These are phyloP conservation scores for Myripristis jacobus DNA, from an alignment of 2,797 vertebrate species.

Conservation along the genomic window DNA sequence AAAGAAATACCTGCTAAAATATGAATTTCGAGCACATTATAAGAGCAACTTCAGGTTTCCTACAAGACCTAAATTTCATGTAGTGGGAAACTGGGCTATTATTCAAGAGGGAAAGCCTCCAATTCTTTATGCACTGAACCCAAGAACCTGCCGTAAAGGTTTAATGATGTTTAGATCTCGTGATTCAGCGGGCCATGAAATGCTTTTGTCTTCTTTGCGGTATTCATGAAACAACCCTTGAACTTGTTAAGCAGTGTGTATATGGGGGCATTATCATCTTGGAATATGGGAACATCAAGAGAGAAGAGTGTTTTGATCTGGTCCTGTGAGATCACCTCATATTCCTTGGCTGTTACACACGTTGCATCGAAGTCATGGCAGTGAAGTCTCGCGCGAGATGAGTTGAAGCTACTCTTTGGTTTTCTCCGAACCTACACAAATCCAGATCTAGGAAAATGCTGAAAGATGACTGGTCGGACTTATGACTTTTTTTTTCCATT, in stretches of 20 bases:
- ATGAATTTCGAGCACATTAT: no score
- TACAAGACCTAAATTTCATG: constrained; percentile 2
- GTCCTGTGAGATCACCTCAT: constrained; percentile 43
- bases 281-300: constrained; percentile 48
- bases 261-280: constrained; percentile 42
- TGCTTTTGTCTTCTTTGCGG: constrained; percentile 13
- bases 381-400: constrained; percentile 56
- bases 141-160: constrained; percentile 7
- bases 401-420: constrained; percentile 51
- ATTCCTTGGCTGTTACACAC: constrained; percentile 51
- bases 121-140: not conserved
- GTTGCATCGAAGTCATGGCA: constrained; percentile 59
- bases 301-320: constrained; percentile 49
- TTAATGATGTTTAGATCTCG: constrained; percentile 17
- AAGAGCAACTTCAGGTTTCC: no score
- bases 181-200: constrained; percentile 1
- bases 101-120: not conserved
- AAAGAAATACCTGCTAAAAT: no score
- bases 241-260: constrained; percentile 37
- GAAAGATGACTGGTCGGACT: constrained; percentile 21
- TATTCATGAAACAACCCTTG: constrained; percentile 36
- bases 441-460: constrained; percentile 39
- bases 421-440: constrained; percentile 38
- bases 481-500: not conserved
- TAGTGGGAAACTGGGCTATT: not conserved